phyloP scores from a whole-genome alignment of 2,888 invertebrate genomes.

The Odontothrips loti region DNA sequence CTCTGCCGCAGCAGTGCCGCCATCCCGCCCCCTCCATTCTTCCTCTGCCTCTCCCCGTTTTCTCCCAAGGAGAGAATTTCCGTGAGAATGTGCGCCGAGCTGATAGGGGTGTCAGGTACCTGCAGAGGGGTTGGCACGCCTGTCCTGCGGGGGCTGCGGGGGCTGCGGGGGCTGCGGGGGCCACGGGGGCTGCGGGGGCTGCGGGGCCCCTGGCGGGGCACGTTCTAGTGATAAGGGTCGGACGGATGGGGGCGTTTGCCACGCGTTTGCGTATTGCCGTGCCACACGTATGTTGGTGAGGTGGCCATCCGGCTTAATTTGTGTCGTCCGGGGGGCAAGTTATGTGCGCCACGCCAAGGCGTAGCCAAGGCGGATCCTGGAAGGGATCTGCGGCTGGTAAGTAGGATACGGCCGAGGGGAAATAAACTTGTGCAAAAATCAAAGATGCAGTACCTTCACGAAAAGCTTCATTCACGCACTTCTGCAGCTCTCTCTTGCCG shows the following conservation, averaged over 20 bases:
- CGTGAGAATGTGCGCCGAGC: neutral
- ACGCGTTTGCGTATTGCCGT: neutral
- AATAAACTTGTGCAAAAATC: neutral
- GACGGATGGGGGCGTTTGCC: constrained; percentile 2
- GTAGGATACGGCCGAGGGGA: neutral
- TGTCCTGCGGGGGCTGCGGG: neutral
- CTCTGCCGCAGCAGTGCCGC: too few relatives aligned
- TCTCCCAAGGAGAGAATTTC: neutral
- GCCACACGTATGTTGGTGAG: constrained; percentile 3
- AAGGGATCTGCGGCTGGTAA: neutral
- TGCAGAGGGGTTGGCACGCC: too few relatives aligned
- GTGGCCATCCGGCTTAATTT: neutral
- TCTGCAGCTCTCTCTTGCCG: too few relatives aligned
- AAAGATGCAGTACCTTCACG: too few relatives aligned
- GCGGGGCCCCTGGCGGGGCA: neutral
- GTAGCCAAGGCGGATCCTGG: neutral
- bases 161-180: neutral
- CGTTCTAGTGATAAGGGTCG: neutral
- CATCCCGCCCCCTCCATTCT: too few relatives aligned
- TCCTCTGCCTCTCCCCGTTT: too few relatives aligned
- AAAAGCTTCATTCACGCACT: too few relatives aligned
- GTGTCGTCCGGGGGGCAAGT: neutral
- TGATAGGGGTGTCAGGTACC: neutral
- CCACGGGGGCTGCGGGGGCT: neutral
- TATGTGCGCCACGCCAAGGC: neutral